Conservation (phyloP, 2,797 vertebrate species). For the Etheostoma nigrum region DNA sequence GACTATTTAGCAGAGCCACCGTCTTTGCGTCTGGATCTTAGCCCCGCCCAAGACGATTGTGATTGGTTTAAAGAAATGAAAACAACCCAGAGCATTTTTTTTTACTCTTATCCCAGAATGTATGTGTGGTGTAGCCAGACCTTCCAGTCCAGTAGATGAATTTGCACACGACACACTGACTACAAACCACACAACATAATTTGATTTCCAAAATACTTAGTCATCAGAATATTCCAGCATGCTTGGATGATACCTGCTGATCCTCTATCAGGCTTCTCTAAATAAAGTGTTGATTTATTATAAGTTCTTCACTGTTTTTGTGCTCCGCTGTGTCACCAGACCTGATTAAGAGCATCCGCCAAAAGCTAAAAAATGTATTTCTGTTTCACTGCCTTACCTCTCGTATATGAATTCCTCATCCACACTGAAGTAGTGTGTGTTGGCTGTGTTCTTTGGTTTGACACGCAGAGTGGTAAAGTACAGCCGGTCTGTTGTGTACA, state of each 20-base stretch:
- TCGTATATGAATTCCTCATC: constrained; percentile 94
- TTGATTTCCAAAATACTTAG: background rate
- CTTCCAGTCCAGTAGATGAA: too few relatives aligned
- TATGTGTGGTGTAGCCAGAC: too few relatives aligned
- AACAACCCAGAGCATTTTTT: too few relatives aligned
- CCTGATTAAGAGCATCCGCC: background rate
- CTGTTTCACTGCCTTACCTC: constrained; percentile 86
- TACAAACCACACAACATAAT: background rate
- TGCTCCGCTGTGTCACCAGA: background rate
- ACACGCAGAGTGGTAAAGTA: constrained; percentile 92
- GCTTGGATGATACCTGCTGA: background rate
- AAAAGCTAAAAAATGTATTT: background rate
- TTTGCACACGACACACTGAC: background rate
- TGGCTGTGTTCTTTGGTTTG: constrained; percentile 91
- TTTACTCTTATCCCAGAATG: too few relatives aligned
- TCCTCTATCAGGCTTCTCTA: background rate
- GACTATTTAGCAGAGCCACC: too few relatives aligned
- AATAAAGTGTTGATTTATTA: background rate
- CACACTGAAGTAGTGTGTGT: constrained; percentile 91
- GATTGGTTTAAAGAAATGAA: too few relatives aligned
- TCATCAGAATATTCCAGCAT: background rate
- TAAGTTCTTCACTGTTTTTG: background rate
- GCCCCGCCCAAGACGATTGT: too few relatives aligned
- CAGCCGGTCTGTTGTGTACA: constrained; percentile 85
- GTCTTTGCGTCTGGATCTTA: too few relatives aligned